Base-by-base conservation (phyloP, 2,797 vertebrate genomes). In the Eremophila alpestris region DNA sequence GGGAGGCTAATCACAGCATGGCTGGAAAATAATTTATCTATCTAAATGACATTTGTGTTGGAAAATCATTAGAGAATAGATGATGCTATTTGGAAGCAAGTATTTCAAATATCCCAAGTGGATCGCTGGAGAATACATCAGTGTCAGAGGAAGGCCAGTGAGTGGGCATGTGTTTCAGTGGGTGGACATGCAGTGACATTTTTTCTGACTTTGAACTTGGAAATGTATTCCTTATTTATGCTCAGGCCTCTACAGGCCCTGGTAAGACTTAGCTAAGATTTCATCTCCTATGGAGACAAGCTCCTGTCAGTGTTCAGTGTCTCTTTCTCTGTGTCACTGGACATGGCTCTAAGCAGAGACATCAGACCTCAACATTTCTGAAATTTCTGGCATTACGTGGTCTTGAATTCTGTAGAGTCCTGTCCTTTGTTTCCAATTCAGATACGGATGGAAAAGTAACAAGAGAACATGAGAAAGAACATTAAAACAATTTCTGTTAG, bases 11-110 rank as follows among this genome's bases (percentile, higher is more conserved):
- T 92, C 59, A 41, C 71, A 87, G 36, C 19, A 40, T 27, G 45
- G 79, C 14, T 86, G 29, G 73, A 76, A 91, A 93, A 75, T 41
- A 77, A 91, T 90, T 83, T 83, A 52, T 85, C 68, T 80, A 18
- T 78, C 56, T 81, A 83, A 94, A 86, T 78, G 32, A 22, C 26
- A 45, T 83, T 91, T 67, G 46, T 84, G 79, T 76, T 96, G 56
- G 82, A 65, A 89, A 86, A 75, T 74, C 52, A 32, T 81, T 88
- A 71, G 65, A 69, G 82, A 92, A 85, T 45, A 77, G 81, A 73
- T 75, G 46, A 51, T 87, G n/a, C 62, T 68, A 16, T 85, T 89
- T 92, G 65, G 58, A 52, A 77, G 40, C 15, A 74, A 83, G 36
- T 71, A 24, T 83, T 90, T 85, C 29, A 71, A 59, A 26, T 75